These are phyloP conservation scores for Colostygia pectinataria DNA, from an alignment of 2,888 invertebrate genomes.

Conservation along the genomic window DNA sequence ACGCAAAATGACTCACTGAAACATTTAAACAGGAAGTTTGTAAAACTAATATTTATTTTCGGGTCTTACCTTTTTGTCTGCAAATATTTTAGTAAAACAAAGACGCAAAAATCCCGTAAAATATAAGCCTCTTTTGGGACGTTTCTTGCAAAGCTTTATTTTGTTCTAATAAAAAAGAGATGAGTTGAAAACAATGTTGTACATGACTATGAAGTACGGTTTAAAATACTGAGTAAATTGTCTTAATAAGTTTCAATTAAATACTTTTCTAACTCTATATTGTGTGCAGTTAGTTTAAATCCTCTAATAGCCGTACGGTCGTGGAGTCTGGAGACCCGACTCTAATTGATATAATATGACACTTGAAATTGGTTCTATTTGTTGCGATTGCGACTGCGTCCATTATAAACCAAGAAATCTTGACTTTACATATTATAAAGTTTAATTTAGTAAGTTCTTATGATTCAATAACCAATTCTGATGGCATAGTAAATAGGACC, in stretches of 20 bases:
- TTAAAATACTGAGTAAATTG: neutral
- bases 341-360: conserved; percentile 31
- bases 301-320: conserved; percentile 12
- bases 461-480: no score
- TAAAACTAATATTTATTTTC: conserved; percentile 5
- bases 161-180: conserved; percentile 1
- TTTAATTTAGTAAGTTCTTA: no score
- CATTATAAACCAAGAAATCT: no score
- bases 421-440: no score
- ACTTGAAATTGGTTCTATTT: conserved; percentile 23
- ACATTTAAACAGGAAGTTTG: neutral
- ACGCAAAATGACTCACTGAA: neutral
- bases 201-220: neutral
- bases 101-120: neutral
- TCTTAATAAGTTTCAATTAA: conserved; percentile 15
- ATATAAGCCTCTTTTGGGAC: conserved; percentile 14
- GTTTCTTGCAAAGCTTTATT: conserved; percentile 6
- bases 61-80: conserved; percentile 4
- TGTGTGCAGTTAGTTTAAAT: conserved; percentile 15
- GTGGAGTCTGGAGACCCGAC: conserved; percentile 5
- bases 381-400: conserved; percentile 4
- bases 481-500: no score
- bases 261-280: neutral
- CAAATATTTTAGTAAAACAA: conserved; percentile 16
- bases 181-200: neutral